A percentile compares a stretch with the other conserved stretches of the same genome.
Evolutionary conservation across 2,888 invertebrate species (phyloP).

Genomic region (Acronicta aceris): DNA sequence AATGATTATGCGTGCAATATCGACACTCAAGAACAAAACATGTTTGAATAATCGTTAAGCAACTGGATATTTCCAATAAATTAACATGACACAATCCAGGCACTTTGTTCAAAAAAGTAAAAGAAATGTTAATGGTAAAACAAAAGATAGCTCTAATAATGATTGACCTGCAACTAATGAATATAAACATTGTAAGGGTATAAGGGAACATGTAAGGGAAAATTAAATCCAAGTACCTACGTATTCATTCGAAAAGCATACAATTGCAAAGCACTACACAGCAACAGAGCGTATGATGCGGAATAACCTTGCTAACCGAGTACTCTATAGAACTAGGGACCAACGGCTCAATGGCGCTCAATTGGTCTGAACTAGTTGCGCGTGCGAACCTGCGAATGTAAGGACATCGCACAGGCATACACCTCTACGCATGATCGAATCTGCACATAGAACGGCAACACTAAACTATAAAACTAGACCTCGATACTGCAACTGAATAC

Average conservation of each 20-base stretch:
- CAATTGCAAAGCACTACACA: slow-evolving; percentile 58
- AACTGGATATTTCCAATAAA: slow-evolving; percentile 33
- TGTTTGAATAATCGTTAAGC: slow-evolving; percentile 50
- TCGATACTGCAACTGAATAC: slow-evolving; percentile 35
- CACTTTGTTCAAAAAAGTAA: slow-evolving; percentile 38
- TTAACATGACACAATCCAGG: slow-evolving; percentile 41
- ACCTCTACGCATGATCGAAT: slow-evolving; percentile 60
- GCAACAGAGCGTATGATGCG: slow-evolving; percentile 54
- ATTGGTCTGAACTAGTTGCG: slow-evolving; percentile 85
- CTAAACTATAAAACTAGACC: slow-evolving; percentile 41
- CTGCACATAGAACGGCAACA: slow-evolving; percentile 45
- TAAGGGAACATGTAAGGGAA: slow-evolving; percentile 43
- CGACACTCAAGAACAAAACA: slow-evolving; percentile 61
- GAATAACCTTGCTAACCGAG: slow-evolving; percentile 81
- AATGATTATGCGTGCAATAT: slow-evolving; percentile 69
- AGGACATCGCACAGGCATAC: slow-evolving; percentile 66
- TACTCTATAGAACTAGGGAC: slow-evolving; percentile 78
- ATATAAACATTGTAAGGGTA: slow-evolving; percentile 44
- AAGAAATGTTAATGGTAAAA: slow-evolving; percentile 41
- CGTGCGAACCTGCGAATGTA: slow-evolving; percentile 80
- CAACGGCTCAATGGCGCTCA: slow-evolving; percentile 83
- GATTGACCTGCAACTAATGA: slow-evolving; percentile 39
- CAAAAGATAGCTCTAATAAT: slow-evolving; percentile 44
- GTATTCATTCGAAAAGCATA: slow-evolving; percentile 51
- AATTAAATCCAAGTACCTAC: slow-evolving; percentile 41